A percentile compares a stretch with the other conserved stretches of the same genome.
Evolutionary conservation across 2,797 vertebrate genomes (phyloP).

Genomic region (Triplophysa yarkandensis): DNA sequence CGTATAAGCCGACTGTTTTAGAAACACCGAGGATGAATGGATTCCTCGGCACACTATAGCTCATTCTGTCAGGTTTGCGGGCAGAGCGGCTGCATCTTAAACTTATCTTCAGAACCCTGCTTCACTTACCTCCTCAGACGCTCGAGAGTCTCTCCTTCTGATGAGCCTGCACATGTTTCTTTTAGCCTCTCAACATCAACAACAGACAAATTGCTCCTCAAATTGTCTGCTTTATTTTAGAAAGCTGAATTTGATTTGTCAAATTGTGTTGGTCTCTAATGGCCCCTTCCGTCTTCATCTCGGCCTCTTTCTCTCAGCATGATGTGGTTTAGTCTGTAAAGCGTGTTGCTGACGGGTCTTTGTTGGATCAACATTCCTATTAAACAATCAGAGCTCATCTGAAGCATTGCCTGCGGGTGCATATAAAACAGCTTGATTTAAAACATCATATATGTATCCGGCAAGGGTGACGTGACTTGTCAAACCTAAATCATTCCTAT

Average conservation of each 20-base stretch:
- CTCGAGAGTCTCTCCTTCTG: conserved; percentile 39
- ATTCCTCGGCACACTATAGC: conserved; percentile 71
- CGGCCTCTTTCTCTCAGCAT: neutral
- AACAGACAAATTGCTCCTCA: conserved; percentile 21
- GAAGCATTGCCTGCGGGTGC: neutral
- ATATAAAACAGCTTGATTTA: neutral
- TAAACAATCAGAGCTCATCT: neutral
- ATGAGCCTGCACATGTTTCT: conserved; percentile 23
- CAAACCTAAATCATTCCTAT: too few relatives aligned
- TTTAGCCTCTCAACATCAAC: conserved; percentile 2
- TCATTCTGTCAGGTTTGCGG: conserved; percentile 74
- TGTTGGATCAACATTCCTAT: conserved; percentile 7
- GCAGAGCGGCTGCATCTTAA: conserved; percentile 51
- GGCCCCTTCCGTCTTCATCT: conserved; percentile 2
- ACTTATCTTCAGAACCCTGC: conserved; percentile 49
- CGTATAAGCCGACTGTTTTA: conserved; percentile 79
- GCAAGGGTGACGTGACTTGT: neutral
- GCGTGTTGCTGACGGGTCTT: conserved; percentile 7
- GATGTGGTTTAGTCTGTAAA: neutral
- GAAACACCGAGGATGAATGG: conserved; percentile 81
- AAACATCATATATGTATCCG: neutral
- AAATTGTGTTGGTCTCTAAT: conserved; percentile 29
- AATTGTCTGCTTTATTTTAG: conserved; percentile 32
- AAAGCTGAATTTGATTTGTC: conserved; percentile 18
- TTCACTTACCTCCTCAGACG: conserved; percentile 39